Evolutionary conservation across 2,888 invertebrate species (phyloP).

Genomic region (Eilema griseolum): DNA sequence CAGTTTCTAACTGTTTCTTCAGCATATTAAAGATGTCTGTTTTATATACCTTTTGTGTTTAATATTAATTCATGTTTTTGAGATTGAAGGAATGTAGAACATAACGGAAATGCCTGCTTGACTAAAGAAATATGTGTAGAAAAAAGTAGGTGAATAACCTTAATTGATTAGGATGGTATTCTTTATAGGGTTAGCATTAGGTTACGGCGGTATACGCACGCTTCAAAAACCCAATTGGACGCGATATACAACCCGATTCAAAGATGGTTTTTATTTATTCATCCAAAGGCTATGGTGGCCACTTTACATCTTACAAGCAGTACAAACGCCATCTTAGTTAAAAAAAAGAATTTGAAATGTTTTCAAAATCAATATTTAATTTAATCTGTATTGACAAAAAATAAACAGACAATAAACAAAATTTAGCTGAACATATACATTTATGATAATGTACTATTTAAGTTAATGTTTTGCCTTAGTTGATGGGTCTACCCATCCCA

Average conservation of each 20-base stretch:
- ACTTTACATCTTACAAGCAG: too few species aligned
- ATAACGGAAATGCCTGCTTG: background rate
- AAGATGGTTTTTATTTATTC: too few species aligned
- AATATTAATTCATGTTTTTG: background rate
- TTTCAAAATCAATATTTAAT: background rate
- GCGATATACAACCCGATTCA: too few species aligned
- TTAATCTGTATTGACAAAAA: background rate
- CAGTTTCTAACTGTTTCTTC: background rate
- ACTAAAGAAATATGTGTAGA: background rate
- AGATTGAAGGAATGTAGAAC: background rate
- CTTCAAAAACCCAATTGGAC: too few species aligned
- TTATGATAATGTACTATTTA: background rate
- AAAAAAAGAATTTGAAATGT: background rate
- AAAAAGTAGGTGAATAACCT: background rate
- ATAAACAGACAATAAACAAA: background rate
- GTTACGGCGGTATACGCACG: too few species aligned
- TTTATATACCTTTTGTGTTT: background rate
- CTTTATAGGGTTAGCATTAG: too few species aligned
- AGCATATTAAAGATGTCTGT: background rate
- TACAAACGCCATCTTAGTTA: too few species aligned
- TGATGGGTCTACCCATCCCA: slow-evolving; percentile 60
- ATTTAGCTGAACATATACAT: background rate
- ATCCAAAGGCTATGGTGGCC: too few species aligned
- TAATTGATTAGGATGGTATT: too few species aligned
- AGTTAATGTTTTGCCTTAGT: slow-evolving; percentile 30